phyloP scores from a whole-genome alignment of 1,140 invertebrate species.

The Pseudomyrmex pallidus region DNA sequence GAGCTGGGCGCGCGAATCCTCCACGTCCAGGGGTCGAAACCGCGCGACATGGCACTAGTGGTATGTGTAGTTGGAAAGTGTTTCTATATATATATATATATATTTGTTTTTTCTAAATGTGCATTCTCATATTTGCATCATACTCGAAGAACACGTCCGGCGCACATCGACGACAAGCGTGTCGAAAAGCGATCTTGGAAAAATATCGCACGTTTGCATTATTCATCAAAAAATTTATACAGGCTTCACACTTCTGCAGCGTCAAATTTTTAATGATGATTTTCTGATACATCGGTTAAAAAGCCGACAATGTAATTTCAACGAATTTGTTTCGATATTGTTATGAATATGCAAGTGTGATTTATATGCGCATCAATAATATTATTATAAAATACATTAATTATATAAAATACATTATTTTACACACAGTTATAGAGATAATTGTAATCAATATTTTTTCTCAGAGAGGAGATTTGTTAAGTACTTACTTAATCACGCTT shows the following conservation, averaged over 20 bases:
- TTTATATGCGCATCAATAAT: not conserved
- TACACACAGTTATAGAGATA: not conserved
- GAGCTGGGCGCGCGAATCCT: slow-evolving; percentile 82
- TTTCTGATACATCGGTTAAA: not conserved
- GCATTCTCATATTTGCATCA: not conserved
- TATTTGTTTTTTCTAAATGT: no score
- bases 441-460: not conserved
- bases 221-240: not conserved
- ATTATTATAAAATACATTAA: not conserved
- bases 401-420: not conserved
- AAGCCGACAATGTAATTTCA: not conserved
- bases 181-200: not conserved
- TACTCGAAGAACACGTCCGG: not conserved
- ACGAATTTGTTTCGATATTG: not conserved
- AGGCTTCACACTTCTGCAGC: not conserved
- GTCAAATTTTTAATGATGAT: not conserved
- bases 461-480: not conserved
- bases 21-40: slow-evolving; percentile 82
- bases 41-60: slow-evolving; percentile 83
- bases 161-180: not conserved
- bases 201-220: not conserved
- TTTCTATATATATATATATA: not conserved
- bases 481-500: slow-evolving; percentile 6
- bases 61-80: slow-evolving; percentile 73
- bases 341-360: not conserved